Evolutionary conservation across 92 coral and sea anemone genomes (phyloP), one percentile per base, ranked within the genome.

Genomic region (Palythoa heliodiscus): DNA sequence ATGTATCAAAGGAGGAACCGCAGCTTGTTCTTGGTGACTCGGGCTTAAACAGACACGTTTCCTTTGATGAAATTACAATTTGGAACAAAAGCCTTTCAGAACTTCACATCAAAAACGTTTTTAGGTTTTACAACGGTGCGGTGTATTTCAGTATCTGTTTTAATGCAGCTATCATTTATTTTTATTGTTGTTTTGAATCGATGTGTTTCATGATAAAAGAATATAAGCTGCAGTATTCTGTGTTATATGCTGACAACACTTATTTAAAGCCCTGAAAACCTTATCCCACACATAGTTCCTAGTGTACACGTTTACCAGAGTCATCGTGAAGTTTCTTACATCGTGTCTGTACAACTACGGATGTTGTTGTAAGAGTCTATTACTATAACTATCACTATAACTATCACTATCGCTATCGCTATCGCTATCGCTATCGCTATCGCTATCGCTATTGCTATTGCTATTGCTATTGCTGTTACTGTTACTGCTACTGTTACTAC

Each of bases 1-100:
- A n/a, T n/a, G 52, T 3, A 10, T 76, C 81, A 13, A 53, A 25
- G 40, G 48, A 52, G 23, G 39, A 52, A 19, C 81, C 81, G 13
- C 81, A 76, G 68, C 68, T 76, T 24, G 81, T 76, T 11, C 67
- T 76, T 20, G 81, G 81, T 29, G 81, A 76, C 64, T 29, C 16
- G 40, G 81, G 67, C 8, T 48, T 54, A 2, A 76, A 53, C 48
- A 76, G 67, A 7, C 66, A 76, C 67, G 43, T 29, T 76, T 25
- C 66, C 10, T 53, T 76, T 57, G 81, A 76, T 17, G 81, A 76
- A 76, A 20, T 76, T 37, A 23, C 67, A 54, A 57, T 76, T 5
- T 76, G 81, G 81, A 76, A 25, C 63, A 76, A 3, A 11, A 53
- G 14, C 11, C 23, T 76, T 2, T 54, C 81, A 11, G 81, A 25